Percentiles rank a stretch among this genome's conserved stretches.
phyloP scores from a whole-genome alignment of 2,797 vertebrate genomes.

The Taenioides sp. region DNA sequence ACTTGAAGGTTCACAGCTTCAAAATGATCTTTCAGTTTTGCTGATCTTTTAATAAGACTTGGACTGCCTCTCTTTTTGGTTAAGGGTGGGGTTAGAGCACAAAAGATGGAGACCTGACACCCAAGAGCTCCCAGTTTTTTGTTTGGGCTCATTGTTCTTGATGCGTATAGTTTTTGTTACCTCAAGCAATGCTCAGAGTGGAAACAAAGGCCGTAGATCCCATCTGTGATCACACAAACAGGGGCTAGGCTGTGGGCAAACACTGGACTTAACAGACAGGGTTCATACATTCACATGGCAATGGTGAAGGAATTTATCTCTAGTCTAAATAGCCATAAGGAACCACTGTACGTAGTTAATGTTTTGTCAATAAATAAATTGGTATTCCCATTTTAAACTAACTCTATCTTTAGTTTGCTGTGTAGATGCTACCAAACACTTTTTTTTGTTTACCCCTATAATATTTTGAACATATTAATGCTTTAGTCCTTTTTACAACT shows the following conservation, averaged over 20 bases:
- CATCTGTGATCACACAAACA: slow-evolving; percentile 43
- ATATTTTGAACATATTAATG: too few relatives aligned
- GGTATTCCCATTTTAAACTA: not conserved
- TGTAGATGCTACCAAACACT: too few relatives aligned
- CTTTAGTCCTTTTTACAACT: too few relatives aligned
- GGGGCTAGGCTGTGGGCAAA: slow-evolving; percentile 37
- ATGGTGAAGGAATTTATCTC: slow-evolving; percentile 6
- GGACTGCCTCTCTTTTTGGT: slow-evolving; percentile 62
- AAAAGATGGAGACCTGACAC: slow-evolving; percentile 67
- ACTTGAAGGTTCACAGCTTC: not conserved
- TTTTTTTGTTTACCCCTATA: too few relatives aligned
- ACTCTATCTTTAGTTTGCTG: too few relatives aligned
- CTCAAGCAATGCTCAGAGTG: slow-evolving; percentile 37
- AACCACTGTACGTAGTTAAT: not conserved
- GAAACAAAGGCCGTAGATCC: slow-evolving; percentile 46
- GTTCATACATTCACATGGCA: slow-evolving; percentile 1
- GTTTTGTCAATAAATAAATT: not conserved
- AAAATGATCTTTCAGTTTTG: slow-evolving; percentile 16
- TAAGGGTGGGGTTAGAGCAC: slow-evolving; percentile 79
- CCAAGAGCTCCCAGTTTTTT: slow-evolving; percentile 31
- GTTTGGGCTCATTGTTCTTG: slow-evolving; percentile 51
- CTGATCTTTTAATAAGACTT: slow-evolving; percentile 38
- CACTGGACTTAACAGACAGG: slow-evolving; percentile 6
- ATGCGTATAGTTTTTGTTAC: slow-evolving; percentile 52
- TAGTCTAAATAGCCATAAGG: not conserved